Conservation (phyloP, 92 coral and sea anemone species). For the Heteractis magnifica region DNA sequence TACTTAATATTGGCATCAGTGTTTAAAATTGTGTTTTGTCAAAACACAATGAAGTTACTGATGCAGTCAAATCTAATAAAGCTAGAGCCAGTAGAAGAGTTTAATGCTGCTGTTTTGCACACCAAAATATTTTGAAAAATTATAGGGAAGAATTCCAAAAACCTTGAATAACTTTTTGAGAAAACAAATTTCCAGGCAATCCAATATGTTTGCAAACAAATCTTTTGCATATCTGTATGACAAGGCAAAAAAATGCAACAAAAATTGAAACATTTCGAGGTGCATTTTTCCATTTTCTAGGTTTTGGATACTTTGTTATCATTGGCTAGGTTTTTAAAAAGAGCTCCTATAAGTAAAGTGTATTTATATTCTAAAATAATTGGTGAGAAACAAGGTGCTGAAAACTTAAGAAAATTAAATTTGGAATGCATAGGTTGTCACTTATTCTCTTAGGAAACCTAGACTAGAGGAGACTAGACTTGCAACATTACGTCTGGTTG, state of each 20-base stretch:
- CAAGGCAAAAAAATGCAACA: no score
- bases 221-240: neutral
- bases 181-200: neutral
- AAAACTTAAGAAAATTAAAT: neutral
- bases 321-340: neutral
- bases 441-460: no score
- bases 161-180: neutral
- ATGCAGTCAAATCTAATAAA: no score
- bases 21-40: neutral
- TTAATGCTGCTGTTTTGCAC: neutral
- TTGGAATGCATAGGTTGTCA: neutral
- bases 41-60: neutral
- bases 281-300: neutral
- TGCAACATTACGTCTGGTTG: no score
- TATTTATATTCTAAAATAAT: neutral
- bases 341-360: neutral
- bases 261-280: neutral
- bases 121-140: neutral
- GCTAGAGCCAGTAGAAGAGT: neutral
- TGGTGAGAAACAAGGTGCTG: neutral
- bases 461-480: no score
- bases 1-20: neutral
- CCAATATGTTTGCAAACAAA: neutral
- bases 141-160: neutral
- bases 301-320: neutral